A percentile compares a stretch with the other conserved stretches of the same genome.
These are phyloP conservation scores for Halocynthia roretzi DNA, from an alignment of 23 tunicate species.

Conservation along the genomic window DNA sequence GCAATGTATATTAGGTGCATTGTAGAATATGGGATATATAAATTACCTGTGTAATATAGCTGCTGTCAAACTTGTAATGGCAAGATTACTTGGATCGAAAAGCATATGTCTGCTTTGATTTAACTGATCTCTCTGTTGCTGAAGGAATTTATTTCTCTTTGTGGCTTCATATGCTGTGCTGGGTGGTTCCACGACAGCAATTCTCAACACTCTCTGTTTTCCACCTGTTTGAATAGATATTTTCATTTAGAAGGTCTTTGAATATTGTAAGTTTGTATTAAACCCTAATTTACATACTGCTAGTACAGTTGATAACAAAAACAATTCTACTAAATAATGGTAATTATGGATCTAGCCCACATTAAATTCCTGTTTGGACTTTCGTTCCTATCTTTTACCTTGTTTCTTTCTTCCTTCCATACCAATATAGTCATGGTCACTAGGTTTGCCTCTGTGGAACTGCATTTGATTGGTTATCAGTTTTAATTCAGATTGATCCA, in stretches of 20 bases:
- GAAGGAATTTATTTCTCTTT: conserved; percentile 29
- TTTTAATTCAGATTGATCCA: too few relatives aligned
- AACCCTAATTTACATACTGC: too few relatives aligned
- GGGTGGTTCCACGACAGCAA: conserved; percentile 69
- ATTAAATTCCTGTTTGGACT: too few relatives aligned
- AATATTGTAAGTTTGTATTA: too few relatives aligned
- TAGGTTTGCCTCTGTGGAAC: too few relatives aligned
- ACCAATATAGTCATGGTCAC: too few relatives aligned
- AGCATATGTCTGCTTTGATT: conserved; percentile 32
- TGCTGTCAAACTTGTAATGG: conserved; percentile 57
- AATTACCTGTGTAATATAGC: conserved; percentile 75
- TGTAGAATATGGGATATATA: not conserved
- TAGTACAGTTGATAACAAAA: too few relatives aligned
- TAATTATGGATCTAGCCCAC: too few relatives aligned
- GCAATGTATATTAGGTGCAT: not conserved
- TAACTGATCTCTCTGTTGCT: conserved; percentile 24
- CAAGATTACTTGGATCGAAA: conserved; percentile 58
- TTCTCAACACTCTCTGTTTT: conserved; percentile 47
- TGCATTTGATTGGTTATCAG: too few relatives aligned
- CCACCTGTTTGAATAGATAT: conserved; percentile 9
- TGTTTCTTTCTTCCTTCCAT: too few relatives aligned
- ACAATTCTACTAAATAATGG: too few relatives aligned
- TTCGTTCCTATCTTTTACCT: too few relatives aligned
- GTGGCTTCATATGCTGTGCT: conserved; percentile 42
- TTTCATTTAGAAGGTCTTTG: not conserved